Evolutionary conservation across 2,888 invertebrate genomes (phyloP).

Genomic region (Monoplex corrugatus): DNA sequence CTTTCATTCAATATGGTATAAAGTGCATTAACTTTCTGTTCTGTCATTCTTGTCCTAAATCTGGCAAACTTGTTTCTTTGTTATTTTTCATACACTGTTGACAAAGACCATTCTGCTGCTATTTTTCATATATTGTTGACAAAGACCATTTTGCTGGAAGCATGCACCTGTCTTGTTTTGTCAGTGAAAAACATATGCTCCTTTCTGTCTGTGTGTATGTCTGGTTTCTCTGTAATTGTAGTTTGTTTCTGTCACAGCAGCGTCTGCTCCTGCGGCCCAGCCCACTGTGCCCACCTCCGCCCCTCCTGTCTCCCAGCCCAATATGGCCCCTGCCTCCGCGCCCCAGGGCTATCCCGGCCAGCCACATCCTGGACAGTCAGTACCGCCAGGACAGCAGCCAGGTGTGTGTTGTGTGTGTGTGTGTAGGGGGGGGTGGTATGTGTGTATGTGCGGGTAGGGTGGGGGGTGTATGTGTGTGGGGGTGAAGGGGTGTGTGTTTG

Average conservation of each 20-base stretch:
- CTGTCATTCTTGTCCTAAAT: too few species aligned
- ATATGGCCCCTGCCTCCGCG: conserved; percentile 26
- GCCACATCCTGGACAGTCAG: conserved; percentile 53
- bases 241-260: background rate
- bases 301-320: conserved; percentile 9
- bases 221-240: background rate
- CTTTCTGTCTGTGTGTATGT: background rate
- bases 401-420: background rate
- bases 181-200: too few species aligned
- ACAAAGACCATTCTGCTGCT: too few species aligned
- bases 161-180: too few species aligned
- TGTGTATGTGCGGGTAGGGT: background rate
- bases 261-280: conserved; percentile 32
- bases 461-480: background rate
- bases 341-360: background rate
- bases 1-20: too few species aligned
- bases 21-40: too few species aligned
- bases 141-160: too few species aligned
- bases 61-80: too few species aligned
- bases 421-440: background rate
- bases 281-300: conserved; percentile 40
- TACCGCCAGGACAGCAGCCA: conserved; percentile 60
- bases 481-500: background rate
- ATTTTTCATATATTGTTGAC: too few species aligned
- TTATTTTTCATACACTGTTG: too few species aligned